phyloP scores from a whole-genome alignment of 2,888 invertebrate species.

The Macrosiphum euphorbiae region DNA sequence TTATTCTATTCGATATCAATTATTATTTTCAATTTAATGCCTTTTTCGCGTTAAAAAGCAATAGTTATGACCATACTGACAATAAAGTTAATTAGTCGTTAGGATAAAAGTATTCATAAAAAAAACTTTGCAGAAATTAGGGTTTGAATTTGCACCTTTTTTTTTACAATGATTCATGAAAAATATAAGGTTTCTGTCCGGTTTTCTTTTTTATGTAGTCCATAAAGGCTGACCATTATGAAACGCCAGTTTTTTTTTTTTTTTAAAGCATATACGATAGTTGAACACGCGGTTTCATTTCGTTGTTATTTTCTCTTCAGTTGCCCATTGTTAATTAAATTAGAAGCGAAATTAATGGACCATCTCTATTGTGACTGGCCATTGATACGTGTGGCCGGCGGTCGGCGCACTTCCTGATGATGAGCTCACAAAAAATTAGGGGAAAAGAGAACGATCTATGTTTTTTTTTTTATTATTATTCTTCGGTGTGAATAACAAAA shows the following conservation, averaged over 20 bases:
- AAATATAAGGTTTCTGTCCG: constrained; percentile 61
- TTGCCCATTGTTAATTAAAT: constrained; percentile 62
- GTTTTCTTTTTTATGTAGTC: constrained; percentile 52
- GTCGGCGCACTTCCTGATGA: constrained; percentile 57
- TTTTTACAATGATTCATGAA: constrained; percentile 61
- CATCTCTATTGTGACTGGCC: constrained; percentile 54
- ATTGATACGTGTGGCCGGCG: constrained; percentile 55
- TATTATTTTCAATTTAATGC: constrained; percentile 42
- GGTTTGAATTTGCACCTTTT: constrained; percentile 59
- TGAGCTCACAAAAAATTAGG: constrained; percentile 55
- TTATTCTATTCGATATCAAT: constrained; percentile 50
- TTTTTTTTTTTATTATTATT: constrained; percentile 39
- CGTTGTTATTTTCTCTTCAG: constrained; percentile 61
- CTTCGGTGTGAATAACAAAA: constrained; percentile 48
- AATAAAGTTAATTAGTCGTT: constrained; percentile 55
- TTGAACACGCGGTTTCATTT: constrained; percentile 60
- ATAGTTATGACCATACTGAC: constrained; percentile 43
- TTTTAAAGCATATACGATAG: constrained; percentile 44
- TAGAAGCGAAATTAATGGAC: constrained; percentile 63
- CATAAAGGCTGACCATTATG: constrained; percentile 46
- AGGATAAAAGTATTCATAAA: constrained; percentile 52
- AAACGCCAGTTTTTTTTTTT: constrained; percentile 56
- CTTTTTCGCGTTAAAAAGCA: constrained; percentile 38
- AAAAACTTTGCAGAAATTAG: constrained; percentile 49
- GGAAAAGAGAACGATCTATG: constrained; percentile 53